A percentile compares a stretch with the other conserved stretches of the same genome.
phyloP scores from a whole-genome alignment of 64 coral and sea anemone genomes.

The Dendrophyllia cribrosa region DNA sequence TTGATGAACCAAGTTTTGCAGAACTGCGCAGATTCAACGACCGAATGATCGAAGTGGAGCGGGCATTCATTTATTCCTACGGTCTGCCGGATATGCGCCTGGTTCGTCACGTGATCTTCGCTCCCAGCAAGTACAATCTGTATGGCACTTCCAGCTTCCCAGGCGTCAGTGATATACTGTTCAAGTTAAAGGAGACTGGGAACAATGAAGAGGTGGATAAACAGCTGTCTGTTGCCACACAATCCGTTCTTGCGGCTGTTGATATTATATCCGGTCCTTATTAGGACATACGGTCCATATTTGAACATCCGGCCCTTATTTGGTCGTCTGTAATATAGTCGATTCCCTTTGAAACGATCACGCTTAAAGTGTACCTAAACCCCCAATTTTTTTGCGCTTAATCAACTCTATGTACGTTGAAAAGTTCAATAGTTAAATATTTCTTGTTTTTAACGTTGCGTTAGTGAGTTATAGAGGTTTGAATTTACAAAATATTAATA shows the following conservation, averaged over 20 bases:
- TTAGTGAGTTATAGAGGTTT: too few species aligned
- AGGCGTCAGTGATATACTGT: slow-evolving; percentile 65
- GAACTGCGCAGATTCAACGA: slow-evolving; percentile 76
- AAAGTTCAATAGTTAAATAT: too few species aligned
- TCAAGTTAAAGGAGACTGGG: slow-evolving; percentile 42
- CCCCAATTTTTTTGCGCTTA: too few species aligned
- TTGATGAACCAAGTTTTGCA: slow-evolving; percentile 30
- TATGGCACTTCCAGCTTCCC: slow-evolving; percentile 85
- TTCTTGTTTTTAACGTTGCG: too few species aligned
- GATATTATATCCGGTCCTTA: slow-evolving; percentile 38
- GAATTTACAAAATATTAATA: too few species aligned
- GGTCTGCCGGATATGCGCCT: slow-evolving; percentile 74
- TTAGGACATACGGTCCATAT: background rate
- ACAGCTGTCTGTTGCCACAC: slow-evolving; percentile 69
- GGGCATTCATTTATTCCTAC: slow-evolving; percentile 79
- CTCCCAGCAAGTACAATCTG: slow-evolving; percentile 56
- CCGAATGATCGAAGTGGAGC: slow-evolving; percentile 78
- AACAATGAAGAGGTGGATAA: slow-evolving; percentile 61
- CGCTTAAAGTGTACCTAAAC: too few species aligned
- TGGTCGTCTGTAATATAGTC: too few species aligned
- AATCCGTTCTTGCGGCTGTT: slow-evolving; percentile 47
- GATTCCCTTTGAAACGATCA: too few species aligned
- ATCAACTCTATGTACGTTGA: too few species aligned
- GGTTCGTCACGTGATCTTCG: slow-evolving; percentile 75
- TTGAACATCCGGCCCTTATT: background rate